These are phyloP conservation scores for Meloidogyne exigua DNA, from an alignment of 1,140 invertebrate genomes.

Conservation along the genomic window DNA sequence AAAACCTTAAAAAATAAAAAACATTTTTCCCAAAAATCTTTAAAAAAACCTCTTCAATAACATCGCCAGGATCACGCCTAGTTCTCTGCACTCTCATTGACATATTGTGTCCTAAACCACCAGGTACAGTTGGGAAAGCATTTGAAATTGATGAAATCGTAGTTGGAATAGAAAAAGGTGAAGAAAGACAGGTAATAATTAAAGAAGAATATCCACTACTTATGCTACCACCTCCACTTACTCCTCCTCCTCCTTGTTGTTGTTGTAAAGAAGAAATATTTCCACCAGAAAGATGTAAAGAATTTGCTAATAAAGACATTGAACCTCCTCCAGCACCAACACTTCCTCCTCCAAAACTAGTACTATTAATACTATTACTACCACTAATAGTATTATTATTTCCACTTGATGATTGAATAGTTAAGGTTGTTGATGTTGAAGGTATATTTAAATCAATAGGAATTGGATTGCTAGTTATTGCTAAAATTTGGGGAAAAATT, in stretches of 20 bases:
- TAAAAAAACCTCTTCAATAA: conserved; percentile 39
- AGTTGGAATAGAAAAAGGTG: not conserved
- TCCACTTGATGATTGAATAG: not conserved
- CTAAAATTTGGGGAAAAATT: not conserved
- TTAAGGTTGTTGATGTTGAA: not conserved
- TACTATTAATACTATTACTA: too few relatives aligned
- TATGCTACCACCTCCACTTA: too few relatives aligned
- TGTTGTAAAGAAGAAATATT: too few relatives aligned
- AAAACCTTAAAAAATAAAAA: conserved; percentile 10
- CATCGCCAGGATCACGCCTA: conserved; percentile 31
- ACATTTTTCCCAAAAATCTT: not conserved
- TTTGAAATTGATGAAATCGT: not conserved
- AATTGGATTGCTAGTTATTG: not conserved
- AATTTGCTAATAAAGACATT: not conserved
- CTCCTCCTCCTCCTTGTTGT: too few relatives aligned
- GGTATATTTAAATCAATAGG: not conserved
- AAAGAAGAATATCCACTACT: not conserved
- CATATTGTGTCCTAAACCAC: conserved; percentile 27
- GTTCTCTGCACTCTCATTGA: conserved; percentile 41
- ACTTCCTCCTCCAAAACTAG: not conserved
- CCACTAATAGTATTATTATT: too few relatives aligned
- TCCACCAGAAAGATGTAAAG: not conserved
- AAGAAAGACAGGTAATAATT: not conserved
- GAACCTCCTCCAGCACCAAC: not conserved
- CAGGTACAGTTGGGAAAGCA: conserved; percentile 9